Evolutionary conservation across 2,888 invertebrate species (phyloP).

Genomic region (Octodonta nipae): DNA sequence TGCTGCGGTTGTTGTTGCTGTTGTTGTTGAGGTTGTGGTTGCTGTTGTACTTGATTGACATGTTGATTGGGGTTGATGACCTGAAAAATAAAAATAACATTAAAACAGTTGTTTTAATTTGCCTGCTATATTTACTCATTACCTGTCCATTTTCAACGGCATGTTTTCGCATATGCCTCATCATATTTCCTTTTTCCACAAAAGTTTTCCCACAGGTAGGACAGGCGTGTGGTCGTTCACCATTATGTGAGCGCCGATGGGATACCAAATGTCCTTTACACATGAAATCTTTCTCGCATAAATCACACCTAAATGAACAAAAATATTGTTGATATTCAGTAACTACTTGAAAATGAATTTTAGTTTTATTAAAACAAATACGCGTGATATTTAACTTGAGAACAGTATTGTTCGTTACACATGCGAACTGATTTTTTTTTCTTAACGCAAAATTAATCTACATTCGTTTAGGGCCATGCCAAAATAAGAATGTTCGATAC

Average conservation of each 20-base stretch:
- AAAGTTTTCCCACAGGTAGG: slow-evolving; percentile 64
- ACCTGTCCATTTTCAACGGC: slow-evolving; percentile 18
- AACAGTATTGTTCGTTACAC: no score
- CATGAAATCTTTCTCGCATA: slow-evolving; percentile 77
- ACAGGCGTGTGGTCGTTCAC: slow-evolving; percentile 48
- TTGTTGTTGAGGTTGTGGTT: slow-evolving; percentile 9
- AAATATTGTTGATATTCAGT: background rate
- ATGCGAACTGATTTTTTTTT: no score
- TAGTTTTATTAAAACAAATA: no score
- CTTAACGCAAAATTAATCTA: no score
- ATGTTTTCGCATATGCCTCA: slow-evolving; percentile 62
- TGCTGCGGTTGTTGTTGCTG: slow-evolving; percentile 7
- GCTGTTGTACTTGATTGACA: slow-evolving; percentile 1
- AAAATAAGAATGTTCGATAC: no score
- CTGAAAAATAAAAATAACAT: background rate
- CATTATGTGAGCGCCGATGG: slow-evolving; percentile 68
- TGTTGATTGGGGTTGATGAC: background rate
- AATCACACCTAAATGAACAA: slow-evolving; percentile 43
- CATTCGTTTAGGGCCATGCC: no score
- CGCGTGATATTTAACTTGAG: no score
- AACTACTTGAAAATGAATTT: no score
- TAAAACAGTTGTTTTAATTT: background rate
- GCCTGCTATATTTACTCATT: background rate
- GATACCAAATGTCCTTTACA: slow-evolving; percentile 75
- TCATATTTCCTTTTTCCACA: slow-evolving; percentile 67